Percentiles rank a stretch among this genome's conserved stretches.
phyloP scores from a whole-genome alignment of 2,113 vertebrate genomes.

The Stegostoma tigrinum region DNA sequence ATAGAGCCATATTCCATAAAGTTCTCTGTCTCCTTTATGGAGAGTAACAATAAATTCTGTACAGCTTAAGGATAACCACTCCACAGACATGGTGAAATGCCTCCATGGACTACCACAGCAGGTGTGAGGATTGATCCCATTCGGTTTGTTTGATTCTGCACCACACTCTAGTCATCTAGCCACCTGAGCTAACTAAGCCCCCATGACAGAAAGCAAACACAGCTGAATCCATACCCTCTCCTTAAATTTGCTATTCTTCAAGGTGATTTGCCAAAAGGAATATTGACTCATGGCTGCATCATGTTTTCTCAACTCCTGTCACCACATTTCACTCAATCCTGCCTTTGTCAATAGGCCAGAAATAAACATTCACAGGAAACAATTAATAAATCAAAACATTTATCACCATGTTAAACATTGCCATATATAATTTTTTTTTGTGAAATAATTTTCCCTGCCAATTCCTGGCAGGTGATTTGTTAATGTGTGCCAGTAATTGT shows the following conservation, averaged over 20 bases:
- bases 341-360: background rate
- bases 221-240: background rate
- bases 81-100: no score
- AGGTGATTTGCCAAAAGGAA: background rate
- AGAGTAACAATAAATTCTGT: no score
- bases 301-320: background rate
- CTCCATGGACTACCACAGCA: no score
- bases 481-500: background rate
- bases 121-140: no score
- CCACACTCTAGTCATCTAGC: no score
- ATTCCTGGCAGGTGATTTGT: background rate
- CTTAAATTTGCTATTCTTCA: background rate
- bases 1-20: no score
- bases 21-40: no score
- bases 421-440: background rate
- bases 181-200: no score
- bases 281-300: background rate
- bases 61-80: no score
- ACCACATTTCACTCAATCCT: conserved; percentile 2
- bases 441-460: background rate
- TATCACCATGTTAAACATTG: background rate
- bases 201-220: background rate
- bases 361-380: background rate
- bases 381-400: background rate
- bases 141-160: no score